Base-by-base conservation (phyloP, 2,888 invertebrate species). In the Ceraclea dissimilis region DNA sequence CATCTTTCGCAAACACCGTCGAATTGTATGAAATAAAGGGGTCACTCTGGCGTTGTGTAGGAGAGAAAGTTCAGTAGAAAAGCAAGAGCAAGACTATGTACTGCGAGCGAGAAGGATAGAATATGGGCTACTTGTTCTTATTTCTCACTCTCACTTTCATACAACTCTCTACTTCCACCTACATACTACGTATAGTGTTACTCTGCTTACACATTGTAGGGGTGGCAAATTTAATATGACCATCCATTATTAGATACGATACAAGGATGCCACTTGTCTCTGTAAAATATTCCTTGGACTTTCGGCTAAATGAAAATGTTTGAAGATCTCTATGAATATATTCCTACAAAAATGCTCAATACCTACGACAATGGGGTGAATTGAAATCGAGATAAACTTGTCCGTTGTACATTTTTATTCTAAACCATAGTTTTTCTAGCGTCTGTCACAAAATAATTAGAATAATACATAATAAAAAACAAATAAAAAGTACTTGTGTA, bases 81-180 rank as follows among this genome's bases (percentile, higher is more conserved):
- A 46, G 46, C 58, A 60, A 58, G 60, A 60, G 16, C 39, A 39
- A 39, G 39, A 39, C 39, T 39, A 56, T 60, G 60, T 60, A 19
- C 18, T 53, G 56, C 56, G 58, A 58, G 58, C 13, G 16, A 60
- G 47, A 59, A 52, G 52, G 58, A 59, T 48, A 52, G 56, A 55
- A 52, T 55, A 48, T 55, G 52, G 51, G 51, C 55, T 59, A 50
- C 52, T 55, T 52, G 26, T 52, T 52, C 55, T 46, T 20, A 20
- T 49, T 52, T 52, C 58, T 59, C 58, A 51, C 55, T 52, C 47
- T 50, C 46, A 52, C 52, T 52, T 46, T 46, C 20, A 46, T 4
- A 19, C 2, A 18, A 46, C n/a, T n/a, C n/a, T n/a, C n/a, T n/a
- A n/a, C n/a, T n/a, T n/a, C n/a, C n/a, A n/a, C n/a, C n/a, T n/a